These are phyloP conservation scores for Drosophila grimshawi DNA, from an alignment of 1,140 invertebrate genomes.

Conservation along the genomic window DNA sequence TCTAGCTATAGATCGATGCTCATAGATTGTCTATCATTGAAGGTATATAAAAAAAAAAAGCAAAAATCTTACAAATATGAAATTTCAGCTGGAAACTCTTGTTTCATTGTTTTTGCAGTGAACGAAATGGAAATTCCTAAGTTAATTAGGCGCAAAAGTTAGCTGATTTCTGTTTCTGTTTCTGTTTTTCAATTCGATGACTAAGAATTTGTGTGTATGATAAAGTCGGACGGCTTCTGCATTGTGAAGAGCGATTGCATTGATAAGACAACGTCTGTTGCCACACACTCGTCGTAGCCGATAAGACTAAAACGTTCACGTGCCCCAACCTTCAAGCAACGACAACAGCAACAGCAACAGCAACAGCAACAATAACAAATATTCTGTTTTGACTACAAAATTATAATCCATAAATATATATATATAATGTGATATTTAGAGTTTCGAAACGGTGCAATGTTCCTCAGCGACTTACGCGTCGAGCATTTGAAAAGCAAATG, in stretches of 20 bases:
- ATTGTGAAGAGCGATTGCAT: slow-evolving; percentile 24
- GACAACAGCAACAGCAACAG: background rate
- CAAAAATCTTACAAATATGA: no score
- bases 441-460: slow-evolving; percentile 48
- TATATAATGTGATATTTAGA: slow-evolving; percentile 1
- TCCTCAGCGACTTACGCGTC: slow-evolving; percentile 24
- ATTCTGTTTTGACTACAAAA: slow-evolving; percentile 18
- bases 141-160: background rate
- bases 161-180: slow-evolving; percentile 2
- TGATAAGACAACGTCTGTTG: slow-evolving; percentile 35
- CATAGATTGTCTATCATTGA: no score
- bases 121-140: background rate
- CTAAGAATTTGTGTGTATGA: background rate
- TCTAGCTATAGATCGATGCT: no score
- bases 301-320: slow-evolving; percentile 42
- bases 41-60: no score
- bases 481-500: slow-evolving; percentile 1
- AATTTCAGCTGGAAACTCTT: no score
- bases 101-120: background rate
- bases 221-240: slow-evolving; percentile 24
- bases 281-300: slow-evolving; percentile 40
- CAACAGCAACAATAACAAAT: slow-evolving; percentile 17
- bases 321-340: background rate
- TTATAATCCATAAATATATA: slow-evolving; percentile 11
- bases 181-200: slow-evolving; percentile 5